phyloP scores from a whole-genome alignment of 1,140 invertebrate species.

The Ganaspis sp. region DNA sequence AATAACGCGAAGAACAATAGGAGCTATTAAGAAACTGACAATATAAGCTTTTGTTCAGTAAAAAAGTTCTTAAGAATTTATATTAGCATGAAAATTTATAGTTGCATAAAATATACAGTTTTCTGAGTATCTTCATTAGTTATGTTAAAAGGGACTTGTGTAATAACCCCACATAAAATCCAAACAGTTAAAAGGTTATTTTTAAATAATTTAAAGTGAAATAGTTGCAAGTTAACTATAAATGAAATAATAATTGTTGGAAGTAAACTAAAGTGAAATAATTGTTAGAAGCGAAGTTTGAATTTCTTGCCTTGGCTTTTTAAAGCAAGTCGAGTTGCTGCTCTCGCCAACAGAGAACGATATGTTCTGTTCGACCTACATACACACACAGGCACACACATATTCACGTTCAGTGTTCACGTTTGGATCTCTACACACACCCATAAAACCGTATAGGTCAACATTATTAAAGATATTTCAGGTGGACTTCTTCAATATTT shows the following conservation, averaged over 20 bases:
- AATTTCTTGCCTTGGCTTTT: slow-evolving; percentile 13
- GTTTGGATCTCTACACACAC: not conserved
- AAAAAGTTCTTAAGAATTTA: not conserved
- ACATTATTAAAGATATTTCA: slow-evolving; percentile 1
- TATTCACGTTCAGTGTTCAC: not conserved
- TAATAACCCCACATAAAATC: not conserved
- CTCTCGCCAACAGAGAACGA: slow-evolving; percentile 11
- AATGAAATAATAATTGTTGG: too few relatives aligned
- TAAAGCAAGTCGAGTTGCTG: not conserved
- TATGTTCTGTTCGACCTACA: not conserved
- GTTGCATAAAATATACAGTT: not conserved
- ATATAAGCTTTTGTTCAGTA: not conserved
- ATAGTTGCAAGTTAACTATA: not conserved
- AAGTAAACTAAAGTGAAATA: slow-evolving; percentile 3
- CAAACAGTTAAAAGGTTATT: not conserved
- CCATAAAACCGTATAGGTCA: not conserved
- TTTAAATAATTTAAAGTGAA: not conserved
- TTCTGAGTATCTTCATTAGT: slow-evolving; percentile 4
- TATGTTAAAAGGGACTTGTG: not conserved
- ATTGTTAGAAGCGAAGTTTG: slow-evolving; percentile 1
- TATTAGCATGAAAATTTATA: not conserved
- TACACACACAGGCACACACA: not conserved
- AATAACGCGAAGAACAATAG: not conserved
- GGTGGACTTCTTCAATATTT: not conserved
- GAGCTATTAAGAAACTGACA: not conserved